phyloP scores from a whole-genome alignment of 1,140 invertebrate species.

The Tetragonula clypearis region DNA sequence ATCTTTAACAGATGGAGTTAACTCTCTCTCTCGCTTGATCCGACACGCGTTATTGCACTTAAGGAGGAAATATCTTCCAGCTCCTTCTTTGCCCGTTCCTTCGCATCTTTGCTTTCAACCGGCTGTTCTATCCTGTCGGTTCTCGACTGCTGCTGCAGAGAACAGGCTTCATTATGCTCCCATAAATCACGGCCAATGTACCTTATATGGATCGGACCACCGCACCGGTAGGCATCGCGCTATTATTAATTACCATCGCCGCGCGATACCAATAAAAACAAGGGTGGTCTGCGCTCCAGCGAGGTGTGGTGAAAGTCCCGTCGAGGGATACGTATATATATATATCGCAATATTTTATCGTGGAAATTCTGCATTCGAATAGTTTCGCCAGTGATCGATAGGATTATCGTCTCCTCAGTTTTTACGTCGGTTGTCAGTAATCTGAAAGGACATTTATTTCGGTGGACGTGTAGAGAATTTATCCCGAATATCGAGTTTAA shows the following conservation, averaged over 20 bases:
- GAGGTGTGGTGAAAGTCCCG: neutral
- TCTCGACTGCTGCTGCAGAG: slow-evolving; percentile 43
- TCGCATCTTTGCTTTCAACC: neutral
- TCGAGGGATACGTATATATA: neutral
- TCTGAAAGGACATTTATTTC: neutral
- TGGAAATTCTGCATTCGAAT: neutral
- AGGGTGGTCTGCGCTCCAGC: neutral
- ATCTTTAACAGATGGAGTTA: slow-evolving; percentile 34
- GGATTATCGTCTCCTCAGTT: neutral
- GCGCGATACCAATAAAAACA: slow-evolving; percentile 45
- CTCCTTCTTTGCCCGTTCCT: neutral
- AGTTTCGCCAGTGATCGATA: neutral
- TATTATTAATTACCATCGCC: slow-evolving; percentile 63
- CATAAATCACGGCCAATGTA: slow-evolving; percentile 63
- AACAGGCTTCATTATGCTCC: slow-evolving; percentile 65
- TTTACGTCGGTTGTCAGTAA: neutral
- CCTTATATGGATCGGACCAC: slow-evolving; percentile 42
- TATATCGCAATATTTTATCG: neutral
- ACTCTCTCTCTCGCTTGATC: neutral
- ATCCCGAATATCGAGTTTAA: slow-evolving; percentile 6
- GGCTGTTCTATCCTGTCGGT: slow-evolving; percentile 21
- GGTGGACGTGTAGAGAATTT: neutral
- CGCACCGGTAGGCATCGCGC: slow-evolving; percentile 34
- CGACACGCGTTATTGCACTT: slow-evolving; percentile 53
- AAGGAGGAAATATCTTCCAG: slow-evolving; percentile 12